Conservation (phyloP, 2,888 invertebrate genomes). For the Cheilosia urbana region DNA sequence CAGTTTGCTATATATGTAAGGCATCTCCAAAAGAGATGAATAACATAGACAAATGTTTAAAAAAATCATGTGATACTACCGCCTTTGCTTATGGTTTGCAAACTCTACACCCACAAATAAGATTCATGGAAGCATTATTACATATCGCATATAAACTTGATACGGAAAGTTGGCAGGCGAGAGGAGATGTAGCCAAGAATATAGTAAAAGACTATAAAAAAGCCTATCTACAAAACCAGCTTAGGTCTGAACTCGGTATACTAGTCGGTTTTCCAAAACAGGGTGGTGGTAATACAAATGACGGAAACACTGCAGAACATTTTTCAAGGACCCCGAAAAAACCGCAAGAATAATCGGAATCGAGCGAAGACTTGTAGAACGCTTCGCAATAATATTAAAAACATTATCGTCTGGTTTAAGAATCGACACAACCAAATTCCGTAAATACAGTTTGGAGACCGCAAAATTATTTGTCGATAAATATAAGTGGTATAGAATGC, state of each 20-base stretch:
- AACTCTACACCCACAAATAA: constrained; percentile 31
- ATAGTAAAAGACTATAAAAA: constrained; percentile 1
- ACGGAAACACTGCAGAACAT: constrained; percentile 35
- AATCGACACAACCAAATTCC: too few species aligned
- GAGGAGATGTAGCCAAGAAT: too few species aligned
- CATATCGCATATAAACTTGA: constrained; percentile 33
- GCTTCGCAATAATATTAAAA: constrained; percentile 5
- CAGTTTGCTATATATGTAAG: constrained; percentile 34
- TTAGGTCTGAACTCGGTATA: constrained; percentile 15
- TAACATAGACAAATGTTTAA: constrained; percentile 18
- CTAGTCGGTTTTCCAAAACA: constrained; percentile 24
- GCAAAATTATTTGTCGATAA: too few species aligned
- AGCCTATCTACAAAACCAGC: constrained; percentile 18
- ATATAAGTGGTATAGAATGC: too few species aligned
- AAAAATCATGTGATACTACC: too few species aligned
- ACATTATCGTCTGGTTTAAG: too few species aligned
- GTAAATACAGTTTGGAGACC: too few species aligned
- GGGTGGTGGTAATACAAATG: constrained; percentile 16
- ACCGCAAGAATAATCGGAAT: constrained; percentile 11
- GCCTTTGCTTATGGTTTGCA: constrained; percentile 27
- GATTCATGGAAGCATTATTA: constrained; percentile 20
- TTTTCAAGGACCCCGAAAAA: constrained; percentile 25
- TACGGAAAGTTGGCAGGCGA: constrained; percentile 32
- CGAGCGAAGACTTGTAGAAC: constrained; percentile 9
- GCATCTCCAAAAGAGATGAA: constrained; percentile 36